Evolutionary conservation across 2,113 vertebrate genomes (phyloP).

Genomic region (Pelobates fuscus): DNA sequence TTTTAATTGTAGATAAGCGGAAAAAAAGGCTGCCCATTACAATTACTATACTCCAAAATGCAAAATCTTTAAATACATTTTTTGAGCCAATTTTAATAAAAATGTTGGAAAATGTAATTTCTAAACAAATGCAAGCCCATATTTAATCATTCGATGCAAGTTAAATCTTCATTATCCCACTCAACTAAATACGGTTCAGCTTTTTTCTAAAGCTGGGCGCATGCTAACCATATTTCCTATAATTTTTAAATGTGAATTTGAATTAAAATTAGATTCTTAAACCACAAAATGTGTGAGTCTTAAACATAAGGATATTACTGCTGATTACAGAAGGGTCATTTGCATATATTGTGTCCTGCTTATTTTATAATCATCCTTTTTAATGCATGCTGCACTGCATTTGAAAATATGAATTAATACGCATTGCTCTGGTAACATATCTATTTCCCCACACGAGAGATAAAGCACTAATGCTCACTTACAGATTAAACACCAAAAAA

Average conservation of each 20-base stretch:
- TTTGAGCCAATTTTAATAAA: not conserved
- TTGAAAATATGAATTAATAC: slow-evolving; percentile 48
- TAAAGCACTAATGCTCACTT: slow-evolving; percentile 44
- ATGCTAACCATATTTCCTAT: slow-evolving; percentile 26
- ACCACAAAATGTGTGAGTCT: slow-evolving; percentile 45
- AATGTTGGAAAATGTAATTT: not conserved
- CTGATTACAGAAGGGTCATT: slow-evolving; percentile 50
- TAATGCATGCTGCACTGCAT: slow-evolving; percentile 50
- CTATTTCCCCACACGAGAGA: slow-evolving; percentile 45
- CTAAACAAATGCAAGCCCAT: not conserved
- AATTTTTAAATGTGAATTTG: slow-evolving; percentile 40
- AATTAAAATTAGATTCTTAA: slow-evolving; percentile 47
- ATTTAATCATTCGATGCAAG: not conserved
- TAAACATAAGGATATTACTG: slow-evolving; percentile 51
- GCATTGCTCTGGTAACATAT: slow-evolving; percentile 41
- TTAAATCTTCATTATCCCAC: not conserved
- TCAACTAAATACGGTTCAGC: not conserved
- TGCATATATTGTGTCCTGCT: slow-evolving; percentile 50
- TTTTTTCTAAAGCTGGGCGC: not conserved
- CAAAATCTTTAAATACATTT: too few species aligned
- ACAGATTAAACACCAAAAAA: slow-evolving; percentile 32
- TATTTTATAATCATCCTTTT: slow-evolving; percentile 46
- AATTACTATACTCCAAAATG: too few species aligned
- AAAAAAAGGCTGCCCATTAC: too few species aligned
- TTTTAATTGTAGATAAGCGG: too few species aligned